phyloP scores from a whole-genome alignment of 2,113 vertebrate genomes.

The Gobius niger region DNA sequence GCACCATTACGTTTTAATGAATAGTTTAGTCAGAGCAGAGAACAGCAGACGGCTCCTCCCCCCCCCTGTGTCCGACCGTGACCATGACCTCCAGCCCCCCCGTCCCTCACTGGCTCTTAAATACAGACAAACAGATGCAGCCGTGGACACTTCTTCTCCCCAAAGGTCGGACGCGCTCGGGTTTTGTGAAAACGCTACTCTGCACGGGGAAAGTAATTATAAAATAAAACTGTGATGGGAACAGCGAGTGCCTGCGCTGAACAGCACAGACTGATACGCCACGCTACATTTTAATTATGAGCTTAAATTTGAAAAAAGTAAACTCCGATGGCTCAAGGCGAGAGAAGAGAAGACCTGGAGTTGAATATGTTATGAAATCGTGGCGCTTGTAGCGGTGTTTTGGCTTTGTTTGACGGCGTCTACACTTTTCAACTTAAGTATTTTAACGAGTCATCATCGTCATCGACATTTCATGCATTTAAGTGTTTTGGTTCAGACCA shows the following conservation, averaged over 20 bases:
- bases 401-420: too few relatives aligned
- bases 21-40: conserved; percentile 7
- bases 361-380: too few relatives aligned
- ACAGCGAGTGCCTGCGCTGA: not conserved
- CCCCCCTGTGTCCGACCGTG: too few relatives aligned
- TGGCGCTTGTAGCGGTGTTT: too few relatives aligned
- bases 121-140: conserved; percentile 55
- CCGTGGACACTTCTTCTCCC: conserved; percentile 44
- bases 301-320: not conserved
- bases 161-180: conserved; percentile 48
- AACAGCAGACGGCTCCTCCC: too few relatives aligned
- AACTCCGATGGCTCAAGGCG: not conserved
- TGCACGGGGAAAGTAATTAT: conserved; percentile 16
- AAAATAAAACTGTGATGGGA: not conserved
- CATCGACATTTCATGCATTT: too few relatives aligned
- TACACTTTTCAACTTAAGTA: too few relatives aligned
- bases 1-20: conserved; percentile 2
- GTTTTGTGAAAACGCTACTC: conserved; percentile 42
- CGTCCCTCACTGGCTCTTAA: conserved; percentile 51
- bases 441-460: too few relatives aligned
- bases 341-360: not conserved
- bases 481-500: too few relatives aligned
- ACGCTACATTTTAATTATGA: not conserved
- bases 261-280: not conserved
- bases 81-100: conserved; percentile 34